These are phyloP conservation scores for Trogon melanurus DNA, from an alignment of 2,113 vertebrate species.

Conservation along the genomic window DNA sequence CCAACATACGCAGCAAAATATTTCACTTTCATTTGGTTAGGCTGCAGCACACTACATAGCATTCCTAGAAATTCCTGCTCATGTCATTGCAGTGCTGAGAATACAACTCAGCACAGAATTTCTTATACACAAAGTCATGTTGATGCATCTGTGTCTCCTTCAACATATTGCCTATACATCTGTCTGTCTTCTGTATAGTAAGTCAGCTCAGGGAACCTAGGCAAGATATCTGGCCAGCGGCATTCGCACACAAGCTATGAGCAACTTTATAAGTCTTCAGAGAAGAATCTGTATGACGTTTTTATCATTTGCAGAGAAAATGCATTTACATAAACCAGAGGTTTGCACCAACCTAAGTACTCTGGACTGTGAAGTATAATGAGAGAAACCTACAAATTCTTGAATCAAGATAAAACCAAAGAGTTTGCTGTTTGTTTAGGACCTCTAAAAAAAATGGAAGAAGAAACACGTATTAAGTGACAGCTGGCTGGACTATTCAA, in stretches of 20 bases:
- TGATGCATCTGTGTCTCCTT: not conserved
- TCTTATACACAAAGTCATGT: not conserved
- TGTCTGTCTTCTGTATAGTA: not conserved
- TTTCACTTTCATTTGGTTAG: not conserved
- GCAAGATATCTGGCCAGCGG: not conserved
- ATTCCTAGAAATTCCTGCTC: not conserved
- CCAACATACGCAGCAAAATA: not conserved
- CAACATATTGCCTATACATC: not conserved
- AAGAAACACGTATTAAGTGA: not conserved
- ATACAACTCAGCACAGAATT: not conserved
- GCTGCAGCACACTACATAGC: not conserved
- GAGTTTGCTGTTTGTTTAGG: not conserved
- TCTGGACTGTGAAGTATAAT: not conserved
- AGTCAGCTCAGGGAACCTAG: not conserved
- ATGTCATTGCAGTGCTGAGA: not conserved
- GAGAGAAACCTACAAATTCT: not conserved
- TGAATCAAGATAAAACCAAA: not conserved
- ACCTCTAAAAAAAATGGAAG: not conserved
- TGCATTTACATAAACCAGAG: not conserved
- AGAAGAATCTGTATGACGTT: not conserved
- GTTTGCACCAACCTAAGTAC: not conserved
- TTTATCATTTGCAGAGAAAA: not conserved
- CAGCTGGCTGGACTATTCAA: not conserved
- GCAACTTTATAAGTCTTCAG: not conserved
- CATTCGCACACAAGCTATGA: not conserved